Evolutionary conservation across 2,797 vertebrate genomes (phyloP).

Genomic region (Oryzias dopingdopingensis): DNA sequence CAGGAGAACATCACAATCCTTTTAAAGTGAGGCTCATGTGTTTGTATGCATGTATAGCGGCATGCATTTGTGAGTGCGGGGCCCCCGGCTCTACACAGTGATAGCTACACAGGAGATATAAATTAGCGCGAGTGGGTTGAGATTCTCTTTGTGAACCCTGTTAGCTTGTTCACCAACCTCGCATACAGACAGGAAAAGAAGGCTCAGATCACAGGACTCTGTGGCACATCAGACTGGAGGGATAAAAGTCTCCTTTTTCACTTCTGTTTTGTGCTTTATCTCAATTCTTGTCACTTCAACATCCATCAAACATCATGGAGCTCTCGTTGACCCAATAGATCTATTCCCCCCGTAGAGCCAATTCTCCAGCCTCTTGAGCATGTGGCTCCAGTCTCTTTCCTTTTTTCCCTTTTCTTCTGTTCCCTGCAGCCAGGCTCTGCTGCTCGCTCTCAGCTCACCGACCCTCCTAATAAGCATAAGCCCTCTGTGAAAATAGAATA

Average conservation of each 20-base stretch:
- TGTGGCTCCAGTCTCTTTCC: slow-evolving; percentile 23
- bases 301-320: slow-evolving; percentile 44
- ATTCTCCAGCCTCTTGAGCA: slow-evolving; percentile 17
- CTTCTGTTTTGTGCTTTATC: slow-evolving; percentile 41
- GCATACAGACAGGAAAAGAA: slow-evolving; percentile 31
- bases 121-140: slow-evolving; percentile 24
- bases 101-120: slow-evolving; percentile 29
- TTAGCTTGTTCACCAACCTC: slow-evolving; percentile 46
- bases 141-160: slow-evolving; percentile 41
- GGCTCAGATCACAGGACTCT: slow-evolving; percentile 58
- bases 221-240: slow-evolving; percentile 48
- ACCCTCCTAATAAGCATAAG: slow-evolving; percentile 50
- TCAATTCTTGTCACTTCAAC: slow-evolving; percentile 40
- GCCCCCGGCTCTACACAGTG: slow-evolving; percentile 46
- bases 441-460: slow-evolving; percentile 33
- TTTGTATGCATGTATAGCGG: slow-evolving; percentile 11
- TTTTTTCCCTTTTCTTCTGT: slow-evolving; percentile 13
- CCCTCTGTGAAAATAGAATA: slow-evolving; percentile 62
- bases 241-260: slow-evolving; percentile 65
- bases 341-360: slow-evolving; percentile 14
- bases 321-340: slow-evolving; percentile 44
- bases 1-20: slow-evolving; percentile 15
- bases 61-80: slow-evolving; percentile 9
- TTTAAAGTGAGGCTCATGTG: slow-evolving; percentile 12
- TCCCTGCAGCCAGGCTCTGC: slow-evolving; percentile 50